Evolutionary conservation across 1,140 invertebrate genomes (phyloP), one percentile per base, ranked within the genome.

Genomic region (Drosophila sechellia): DNA sequence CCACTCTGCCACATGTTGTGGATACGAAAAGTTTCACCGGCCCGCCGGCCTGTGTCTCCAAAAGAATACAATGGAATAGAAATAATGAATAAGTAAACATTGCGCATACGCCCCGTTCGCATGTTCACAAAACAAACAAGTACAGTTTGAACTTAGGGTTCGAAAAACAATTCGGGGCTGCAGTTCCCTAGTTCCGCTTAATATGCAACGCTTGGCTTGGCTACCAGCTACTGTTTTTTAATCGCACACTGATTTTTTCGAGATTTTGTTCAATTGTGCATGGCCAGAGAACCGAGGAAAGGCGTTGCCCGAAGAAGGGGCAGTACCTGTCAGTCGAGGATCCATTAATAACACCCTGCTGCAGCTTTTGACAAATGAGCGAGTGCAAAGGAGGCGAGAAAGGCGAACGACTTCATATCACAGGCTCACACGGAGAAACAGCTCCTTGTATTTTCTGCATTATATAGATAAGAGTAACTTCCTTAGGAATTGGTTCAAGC

Each of bases 1-100:
- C 60, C 86, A 69, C 57, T 64, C 70, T 68, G 69, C 81, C 83
- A 81, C 78, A 81, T 85, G 81, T 77, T 85, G 77, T 80, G 61
- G 80, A 57, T 76, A 31, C 15, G 48, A 56, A 85, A 85, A 50
- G 64, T 80, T 85, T 54, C 27, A n/a, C 35, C 61, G 17, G 20
- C 40, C 39, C 31, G 31, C 31, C 31, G 31, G 31, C 57, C 56
- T 20, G 8, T 37, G 25, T 17, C 22, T 17, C 10, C 15, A 13
- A 15, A 34, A 60, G 13, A 46, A 42, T 45, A 34, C 50, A 31
- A 31, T 31, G 40, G 42, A 6, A n/a, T 2, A 15, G 37, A 45
- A 25, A 6, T 15, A n/a, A 66, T 31, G 31, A 31, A 31, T 31
- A 31, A 31, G 8, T 31, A 31, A 31, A 10, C 31, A 31, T 8